Base-by-base conservation (phyloP, 2,888 invertebrate genomes). In the Epinotia bilunana region DNA sequence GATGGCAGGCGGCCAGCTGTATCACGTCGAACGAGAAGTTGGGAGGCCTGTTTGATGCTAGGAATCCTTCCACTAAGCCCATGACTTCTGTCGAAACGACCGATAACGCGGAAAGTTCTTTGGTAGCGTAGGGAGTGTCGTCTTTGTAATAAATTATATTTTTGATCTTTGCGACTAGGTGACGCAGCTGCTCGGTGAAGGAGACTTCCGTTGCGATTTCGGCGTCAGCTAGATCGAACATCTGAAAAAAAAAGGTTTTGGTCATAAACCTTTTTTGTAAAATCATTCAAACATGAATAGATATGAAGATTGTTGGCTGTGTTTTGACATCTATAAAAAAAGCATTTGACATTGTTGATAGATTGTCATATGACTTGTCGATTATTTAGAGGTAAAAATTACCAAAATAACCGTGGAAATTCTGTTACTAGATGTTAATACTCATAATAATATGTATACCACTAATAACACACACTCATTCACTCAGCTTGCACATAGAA, bases 161-260 rank as follows among this genome's bases (percentile, higher is more conserved):
- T 81, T 94, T 94, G 67, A 94, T 93, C 83, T 94, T 94, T 0
- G 91, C 89, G n/a, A 94, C 91, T 67, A 94, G 83, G 81, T 93
- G 91, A 33, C 94, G 94, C 65, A 97, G 91, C 78, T 96, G 95
- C 86, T 96, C 95, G 28, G 96, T 95, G 85, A 96, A 97, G 76
- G 94, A 94, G n/a, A 97, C 95, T 88, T 97, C 96, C 0, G 95
- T 94, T 68, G 95, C 95, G 39, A 97, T 90, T 82, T 95, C 94
- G 9, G 95, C 95, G 78, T 96, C 95, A 72, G 96, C 94, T 82
- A 97, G 87, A 82, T 96, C 95, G 80, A 96, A 97, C 88, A 96
- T 96, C 97, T 97, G 94, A 76, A 94, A 88, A 90, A 72, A 1
- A 79, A 81, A 81, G 77, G 74, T 49, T 65, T 3, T n/a, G 6